A percentile compares a stretch with the other conserved stretches of the same genome.
phyloP scores from a whole-genome alignment of 2,113 vertebrate genomes.

The Hemichromis elongatus region DNA sequence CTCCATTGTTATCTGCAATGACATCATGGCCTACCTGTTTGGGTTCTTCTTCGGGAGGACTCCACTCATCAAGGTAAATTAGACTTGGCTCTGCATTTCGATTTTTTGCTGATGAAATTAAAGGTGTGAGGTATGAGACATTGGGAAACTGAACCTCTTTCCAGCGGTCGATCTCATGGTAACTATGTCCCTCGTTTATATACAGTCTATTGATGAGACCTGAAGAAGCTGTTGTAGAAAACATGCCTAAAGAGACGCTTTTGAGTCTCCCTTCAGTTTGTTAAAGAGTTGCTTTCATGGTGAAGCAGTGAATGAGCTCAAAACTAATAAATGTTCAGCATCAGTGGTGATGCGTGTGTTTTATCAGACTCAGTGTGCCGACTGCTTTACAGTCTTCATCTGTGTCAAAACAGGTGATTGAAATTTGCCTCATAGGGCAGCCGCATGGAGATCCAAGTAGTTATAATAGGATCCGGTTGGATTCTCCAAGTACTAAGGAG shows the following conservation, averaged over 20 bases:
- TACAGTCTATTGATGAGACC: not conserved
- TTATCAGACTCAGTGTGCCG: not conserved
- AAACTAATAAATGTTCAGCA: not conserved
- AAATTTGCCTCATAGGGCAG: not conserved
- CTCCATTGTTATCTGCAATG: constrained; percentile 97
- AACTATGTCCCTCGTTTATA: not conserved
- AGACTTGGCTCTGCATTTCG: not conserved
- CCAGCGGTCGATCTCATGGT: rapidly evolving
- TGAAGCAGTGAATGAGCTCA: not conserved
- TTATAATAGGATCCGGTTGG: rapidly evolving
- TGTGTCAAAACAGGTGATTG: not conserved
- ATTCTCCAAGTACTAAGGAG: not conserved
- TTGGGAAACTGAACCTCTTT: not conserved
- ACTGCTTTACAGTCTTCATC: rapidly evolving
- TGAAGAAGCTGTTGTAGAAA: not conserved
- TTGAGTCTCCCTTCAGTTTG: not conserved
- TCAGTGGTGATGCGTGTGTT: rapidly evolving
- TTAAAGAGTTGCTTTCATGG: not conserved
- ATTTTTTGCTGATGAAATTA: not conserved
- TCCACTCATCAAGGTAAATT: constrained; percentile 90
- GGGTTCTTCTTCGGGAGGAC: constrained; percentile 98
- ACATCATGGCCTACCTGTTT: constrained; percentile 95
- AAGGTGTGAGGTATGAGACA: not conserved
- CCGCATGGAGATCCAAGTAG: rapidly evolving
- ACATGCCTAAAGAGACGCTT: not conserved